phyloP scores from a whole-genome alignment of 2,113 vertebrate genomes.

The Ranitomeya variabilis region DNA sequence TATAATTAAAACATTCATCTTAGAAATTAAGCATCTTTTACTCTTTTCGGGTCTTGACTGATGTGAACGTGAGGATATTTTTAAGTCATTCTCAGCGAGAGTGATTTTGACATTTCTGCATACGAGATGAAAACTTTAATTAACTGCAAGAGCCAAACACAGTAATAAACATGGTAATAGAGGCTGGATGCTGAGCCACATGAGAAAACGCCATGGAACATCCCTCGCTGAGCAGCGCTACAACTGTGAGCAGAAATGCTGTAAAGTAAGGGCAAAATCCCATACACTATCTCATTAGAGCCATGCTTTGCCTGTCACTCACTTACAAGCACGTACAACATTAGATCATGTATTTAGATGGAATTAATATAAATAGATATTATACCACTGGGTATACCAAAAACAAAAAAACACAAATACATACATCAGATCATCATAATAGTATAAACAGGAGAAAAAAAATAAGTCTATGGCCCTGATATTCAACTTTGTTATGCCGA shows the following conservation, averaged over 20 bases:
- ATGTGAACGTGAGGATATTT: slow-evolving; percentile 30
- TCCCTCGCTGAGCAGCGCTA: background rate
- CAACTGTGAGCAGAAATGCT: background rate
- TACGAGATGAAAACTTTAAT: slow-evolving; percentile 51
- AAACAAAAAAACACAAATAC: too few relatives aligned
- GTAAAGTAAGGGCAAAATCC: background rate
- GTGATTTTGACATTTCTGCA: slow-evolving; percentile 48
- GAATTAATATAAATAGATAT: background rate
- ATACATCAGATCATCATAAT: too few relatives aligned
- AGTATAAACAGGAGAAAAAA: too few relatives aligned
- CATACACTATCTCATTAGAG: background rate
- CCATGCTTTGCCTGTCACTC: background rate
- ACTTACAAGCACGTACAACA: background rate
- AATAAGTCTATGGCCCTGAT: too few relatives aligned
- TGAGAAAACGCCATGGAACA: background rate
- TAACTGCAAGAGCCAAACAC: slow-evolving; percentile 28
- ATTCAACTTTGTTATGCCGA: too few relatives aligned
- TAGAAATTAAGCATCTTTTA: background rate
- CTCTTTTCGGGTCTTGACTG: slow-evolving; percentile 8
- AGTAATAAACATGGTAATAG: slow-evolving; percentile 47
- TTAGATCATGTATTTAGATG: background rate
- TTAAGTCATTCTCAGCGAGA: slow-evolving; percentile 39
- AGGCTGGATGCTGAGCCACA: slow-evolving; percentile 36
- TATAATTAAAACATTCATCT: background rate
- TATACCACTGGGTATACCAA: background rate